A percentile compares a stretch with the other conserved stretches of the same genome.
phyloP scores from a whole-genome alignment of 2,113 vertebrate genomes.

The Pygoscelis antarcticus region DNA sequence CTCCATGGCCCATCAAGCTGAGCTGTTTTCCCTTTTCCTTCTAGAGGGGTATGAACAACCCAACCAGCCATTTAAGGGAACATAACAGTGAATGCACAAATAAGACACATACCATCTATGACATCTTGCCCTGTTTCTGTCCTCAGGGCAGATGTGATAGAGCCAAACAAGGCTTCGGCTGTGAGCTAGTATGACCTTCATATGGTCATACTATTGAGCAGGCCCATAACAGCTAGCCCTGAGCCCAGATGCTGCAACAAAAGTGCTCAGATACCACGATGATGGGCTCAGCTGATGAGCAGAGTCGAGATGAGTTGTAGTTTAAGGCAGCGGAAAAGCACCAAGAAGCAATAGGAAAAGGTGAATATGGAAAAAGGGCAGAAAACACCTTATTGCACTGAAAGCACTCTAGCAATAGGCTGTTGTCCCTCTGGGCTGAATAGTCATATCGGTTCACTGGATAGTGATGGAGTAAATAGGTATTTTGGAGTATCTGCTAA shows the following conservation, averaged over 20 bases:
- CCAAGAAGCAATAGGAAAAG: neutral
- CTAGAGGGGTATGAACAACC: neutral
- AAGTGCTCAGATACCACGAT: neutral
- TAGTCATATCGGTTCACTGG: neutral
- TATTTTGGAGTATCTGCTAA: neutral
- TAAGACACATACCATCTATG: neutral
- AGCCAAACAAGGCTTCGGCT: neutral
- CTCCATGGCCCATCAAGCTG: fast-evolving
- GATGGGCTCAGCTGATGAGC: neutral
- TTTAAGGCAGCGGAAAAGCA: neutral
- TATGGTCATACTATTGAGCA: neutral
- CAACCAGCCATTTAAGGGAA: neutral
- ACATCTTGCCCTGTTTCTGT: neutral
- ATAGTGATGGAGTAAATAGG: neutral
- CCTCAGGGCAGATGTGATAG: neutral
- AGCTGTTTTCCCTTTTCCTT: neutral
- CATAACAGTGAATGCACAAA: neutral
- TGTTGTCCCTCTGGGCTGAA: neutral
- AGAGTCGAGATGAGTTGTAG: fast-evolving
- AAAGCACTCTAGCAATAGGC: neutral
- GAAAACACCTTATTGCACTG: neutral
- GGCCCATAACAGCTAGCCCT: neutral
- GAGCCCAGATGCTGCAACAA: neutral
- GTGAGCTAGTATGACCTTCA: neutral
- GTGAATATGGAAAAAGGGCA: neutral